Evolutionary conservation across 1,140 invertebrate species (phyloP).

Genomic region (Camponotus floridanus): DNA sequence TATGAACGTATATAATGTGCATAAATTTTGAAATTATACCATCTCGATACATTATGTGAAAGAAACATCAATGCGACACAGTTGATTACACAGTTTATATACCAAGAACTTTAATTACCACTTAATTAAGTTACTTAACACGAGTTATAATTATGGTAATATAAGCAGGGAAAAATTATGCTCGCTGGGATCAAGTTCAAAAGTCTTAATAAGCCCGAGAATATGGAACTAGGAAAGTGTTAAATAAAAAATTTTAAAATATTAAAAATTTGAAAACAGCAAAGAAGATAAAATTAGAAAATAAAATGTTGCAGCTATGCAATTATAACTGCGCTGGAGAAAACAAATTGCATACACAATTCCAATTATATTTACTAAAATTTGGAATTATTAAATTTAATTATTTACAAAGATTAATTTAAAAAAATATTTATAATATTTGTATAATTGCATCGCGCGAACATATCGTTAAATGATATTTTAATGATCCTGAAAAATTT

Average conservation of each 20-base stretch:
- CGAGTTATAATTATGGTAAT: slow-evolving; percentile 20
- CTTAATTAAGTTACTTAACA: slow-evolving; percentile 10
- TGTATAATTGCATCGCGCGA: too few relatives aligned
- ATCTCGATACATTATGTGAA: background rate
- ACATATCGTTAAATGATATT: background rate
- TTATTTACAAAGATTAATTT: background rate
- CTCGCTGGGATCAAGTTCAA: background rate
- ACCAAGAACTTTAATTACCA: background rate
- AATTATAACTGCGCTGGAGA: background rate
- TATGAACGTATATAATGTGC: background rate
- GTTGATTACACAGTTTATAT: slow-evolving; percentile 16
- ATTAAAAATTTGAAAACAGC: slow-evolving; percentile 14
- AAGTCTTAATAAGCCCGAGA: slow-evolving; percentile 12
- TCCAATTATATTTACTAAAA: background rate
- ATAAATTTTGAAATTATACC: slow-evolving; percentile 17
- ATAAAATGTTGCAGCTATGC: background rate
- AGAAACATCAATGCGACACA: slow-evolving; percentile 1
- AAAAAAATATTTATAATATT: background rate
- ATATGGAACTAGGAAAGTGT: background rate
- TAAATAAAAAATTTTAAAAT: background rate
- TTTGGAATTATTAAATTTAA: slow-evolving; percentile 12
- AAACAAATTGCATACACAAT: too few relatives aligned
- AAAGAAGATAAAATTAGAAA: background rate
- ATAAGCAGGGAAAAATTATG: slow-evolving; percentile 20
- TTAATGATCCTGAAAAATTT: background rate